phyloP scores from a whole-genome alignment of 2,888 invertebrate genomes.

The Eupithecia exiguata region DNA sequence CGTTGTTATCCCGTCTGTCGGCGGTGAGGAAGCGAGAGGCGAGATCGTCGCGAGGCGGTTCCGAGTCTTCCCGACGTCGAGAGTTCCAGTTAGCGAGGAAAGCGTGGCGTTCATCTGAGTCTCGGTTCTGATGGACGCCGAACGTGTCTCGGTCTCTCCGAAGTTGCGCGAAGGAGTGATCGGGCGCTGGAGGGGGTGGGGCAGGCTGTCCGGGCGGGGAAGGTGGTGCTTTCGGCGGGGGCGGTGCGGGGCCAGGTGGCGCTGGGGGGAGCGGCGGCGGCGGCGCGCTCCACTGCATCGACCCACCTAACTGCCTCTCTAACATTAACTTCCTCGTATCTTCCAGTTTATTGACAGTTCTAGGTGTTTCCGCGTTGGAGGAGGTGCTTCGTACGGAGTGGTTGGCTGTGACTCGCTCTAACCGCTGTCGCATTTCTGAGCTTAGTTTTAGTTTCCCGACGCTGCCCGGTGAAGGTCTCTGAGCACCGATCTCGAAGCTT shows the following conservation, averaged over 20 bases:
- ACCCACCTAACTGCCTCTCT: constrained; percentile 92
- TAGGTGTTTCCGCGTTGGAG: constrained; percentile 87
- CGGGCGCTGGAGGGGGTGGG: constrained; percentile 83
- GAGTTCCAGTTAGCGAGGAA: constrained; percentile 82
- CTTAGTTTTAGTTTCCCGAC: constrained; percentile 95
- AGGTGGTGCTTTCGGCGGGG: constrained; percentile 86
- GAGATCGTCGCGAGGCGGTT: constrained; percentile 70
- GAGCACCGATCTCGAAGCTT: constrained; percentile 92
- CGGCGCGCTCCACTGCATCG: constrained; percentile 85
- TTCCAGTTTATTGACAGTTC: constrained; percentile 91
- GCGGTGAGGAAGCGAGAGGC: constrained; percentile 75
- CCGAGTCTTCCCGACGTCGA: constrained; percentile 71
- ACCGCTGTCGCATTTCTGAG: constrained; percentile 94
- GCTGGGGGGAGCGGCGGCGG: constrained; percentile 87
- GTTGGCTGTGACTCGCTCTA: constrained; percentile 94
- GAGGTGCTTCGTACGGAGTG: constrained; percentile 93
- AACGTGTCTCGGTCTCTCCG: constrained; percentile 89
- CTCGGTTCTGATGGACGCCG: constrained; percentile 87
- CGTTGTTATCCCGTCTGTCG: constrained; percentile 71
- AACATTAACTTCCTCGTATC: constrained; percentile 93
- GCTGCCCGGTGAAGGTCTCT: constrained; percentile 92
- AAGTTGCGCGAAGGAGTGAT: constrained; percentile 85
- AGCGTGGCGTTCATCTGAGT: constrained; percentile 81
- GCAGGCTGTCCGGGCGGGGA: constrained; percentile 85
- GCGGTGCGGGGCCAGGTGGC: constrained; percentile 84